A percentile compares a stretch with the other conserved stretches of the same genome.
These are phyloP conservation scores for Sinocyclocheilus anshuiensis DNA, from an alignment of 2,113 vertebrate genomes.

Conservation along the genomic window DNA sequence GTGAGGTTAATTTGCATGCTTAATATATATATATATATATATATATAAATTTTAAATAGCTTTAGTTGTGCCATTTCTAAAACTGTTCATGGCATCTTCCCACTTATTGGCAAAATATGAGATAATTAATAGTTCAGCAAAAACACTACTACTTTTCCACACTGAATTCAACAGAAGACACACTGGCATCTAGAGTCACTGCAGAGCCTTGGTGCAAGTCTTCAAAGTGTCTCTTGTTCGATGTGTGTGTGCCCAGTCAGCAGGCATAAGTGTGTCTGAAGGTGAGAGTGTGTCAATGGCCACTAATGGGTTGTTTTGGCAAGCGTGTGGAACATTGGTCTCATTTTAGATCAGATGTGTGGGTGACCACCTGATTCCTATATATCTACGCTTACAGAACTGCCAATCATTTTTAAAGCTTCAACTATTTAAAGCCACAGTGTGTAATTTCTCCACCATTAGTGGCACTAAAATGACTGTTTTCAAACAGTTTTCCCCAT, in stretches of 20 bases:
- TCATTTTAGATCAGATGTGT: slow-evolving; percentile 33
- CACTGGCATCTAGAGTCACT: background rate
- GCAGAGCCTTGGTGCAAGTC: slow-evolving; percentile 23
- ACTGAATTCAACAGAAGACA: background rate
- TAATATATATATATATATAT: background rate
- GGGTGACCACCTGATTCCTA: slow-evolving; percentile 2
- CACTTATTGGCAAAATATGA: background rate
- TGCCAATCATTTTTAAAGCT: background rate
- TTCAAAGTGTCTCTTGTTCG: slow-evolving; percentile 46
- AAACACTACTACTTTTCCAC: background rate
- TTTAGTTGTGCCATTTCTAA: background rate
- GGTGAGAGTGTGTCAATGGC: slow-evolving; percentile 79
- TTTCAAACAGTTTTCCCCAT: background rate
- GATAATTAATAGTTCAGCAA: background rate
- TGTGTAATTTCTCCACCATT: background rate
- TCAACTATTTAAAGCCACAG: background rate
- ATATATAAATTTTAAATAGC: background rate
- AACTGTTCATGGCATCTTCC: background rate
- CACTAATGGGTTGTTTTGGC: slow-evolving; percentile 70
- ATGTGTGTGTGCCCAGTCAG: slow-evolving; percentile 41
- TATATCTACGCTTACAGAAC: background rate
- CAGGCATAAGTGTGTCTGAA: slow-evolving; percentile 59
- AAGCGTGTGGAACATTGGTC: slow-evolving; percentile 9
- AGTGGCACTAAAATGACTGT: background rate
- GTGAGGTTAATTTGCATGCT: background rate